These are phyloP conservation scores for Microplitis deprimator DNA, from an alignment of 2,888 invertebrate genomes.

Conservation along the genomic window DNA sequence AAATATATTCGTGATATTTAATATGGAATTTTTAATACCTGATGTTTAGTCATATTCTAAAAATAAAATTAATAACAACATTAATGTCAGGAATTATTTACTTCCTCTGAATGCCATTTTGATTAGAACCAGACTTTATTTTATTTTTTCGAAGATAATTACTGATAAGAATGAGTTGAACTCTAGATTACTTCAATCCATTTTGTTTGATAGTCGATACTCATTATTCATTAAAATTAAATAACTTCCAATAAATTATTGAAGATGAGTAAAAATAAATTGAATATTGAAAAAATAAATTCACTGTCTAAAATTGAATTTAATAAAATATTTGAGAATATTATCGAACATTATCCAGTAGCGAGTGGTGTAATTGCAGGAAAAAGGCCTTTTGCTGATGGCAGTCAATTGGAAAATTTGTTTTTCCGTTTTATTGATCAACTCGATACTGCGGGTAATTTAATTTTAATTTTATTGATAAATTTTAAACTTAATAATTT, in stretches of 20 bases:
- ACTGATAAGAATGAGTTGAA: background rate
- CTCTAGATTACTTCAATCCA: background rate
- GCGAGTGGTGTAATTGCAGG: slow-evolving; percentile 73
- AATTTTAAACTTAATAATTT: background rate
- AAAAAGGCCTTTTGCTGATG: slow-evolving; percentile 73
- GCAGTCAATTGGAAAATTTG: slow-evolving; percentile 72
- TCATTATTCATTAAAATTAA: background rate
- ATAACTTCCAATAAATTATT: background rate
- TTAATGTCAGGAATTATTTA: background rate
- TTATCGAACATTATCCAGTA: slow-evolving; percentile 76
- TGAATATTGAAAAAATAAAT: slow-evolving; percentile 74
- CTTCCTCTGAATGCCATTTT: background rate
- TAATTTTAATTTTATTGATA: slow-evolving; percentile 39
- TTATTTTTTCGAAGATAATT: background rate
- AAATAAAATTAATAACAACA: background rate
- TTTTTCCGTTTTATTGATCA: slow-evolving; percentile 75
- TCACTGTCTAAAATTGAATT: slow-evolving; percentile 73
- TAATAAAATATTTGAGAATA: slow-evolving; percentile 76
- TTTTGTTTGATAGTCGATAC: background rate
- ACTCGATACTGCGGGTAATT: slow-evolving; percentile 73
- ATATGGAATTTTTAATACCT: background rate
- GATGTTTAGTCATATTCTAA: background rate
- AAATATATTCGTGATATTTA: background rate
- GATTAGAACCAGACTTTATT: background rate
- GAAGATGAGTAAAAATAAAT: background rate